Base-by-base conservation (phyloP, 2,888 invertebrate species). In the Lypha dubia region DNA sequence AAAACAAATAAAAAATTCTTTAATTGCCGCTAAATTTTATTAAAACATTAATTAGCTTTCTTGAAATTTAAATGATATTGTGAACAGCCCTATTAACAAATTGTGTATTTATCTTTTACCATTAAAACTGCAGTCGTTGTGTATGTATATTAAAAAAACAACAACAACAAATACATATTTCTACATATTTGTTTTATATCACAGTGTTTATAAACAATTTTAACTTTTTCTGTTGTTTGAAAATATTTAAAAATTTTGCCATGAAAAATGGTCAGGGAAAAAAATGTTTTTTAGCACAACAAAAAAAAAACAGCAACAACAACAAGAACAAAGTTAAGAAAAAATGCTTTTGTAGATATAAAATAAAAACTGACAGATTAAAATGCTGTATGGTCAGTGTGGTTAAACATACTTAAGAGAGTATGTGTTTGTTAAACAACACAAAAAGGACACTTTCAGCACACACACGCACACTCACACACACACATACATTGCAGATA, bases 331-430 rank as follows among this genome's bases (percentile, higher is more conserved):
- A 22, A 17, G 8, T 15, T 41, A 58, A 32, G 51, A 71, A 49
- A 65, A 79, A 79, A 56, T 73, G 56, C 75, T 68, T 70, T 67
- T 62, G 73, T 68, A 74, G n/a, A 51, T 24, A 77, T 56, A 49
- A 80, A 80, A 80, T 81, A 84, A 77, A 73, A 81, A 79, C 77
- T 84, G 84, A 84, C 81, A 84, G 81, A 38, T 81, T 84, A 81
- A 84, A 84, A 81, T 84, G 70, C 15, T 84, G 28, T 77, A 77
- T 68, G 84, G 77, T 79, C 84, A 84, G 73, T 70, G 77, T 60
- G 84, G 84, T 81, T 74, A 70, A 60, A 56, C 76, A 76, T 63
- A 79, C 65, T 73, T 79, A 8, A 73, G 56, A 65, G 49, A 49
- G 35, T 11, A 22, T 67, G 60, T 73, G 46, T 80, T 24, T 53